Evolutionary conservation across 2,888 invertebrate genomes (phyloP).

Genomic region (Vanessa cardui): DNA sequence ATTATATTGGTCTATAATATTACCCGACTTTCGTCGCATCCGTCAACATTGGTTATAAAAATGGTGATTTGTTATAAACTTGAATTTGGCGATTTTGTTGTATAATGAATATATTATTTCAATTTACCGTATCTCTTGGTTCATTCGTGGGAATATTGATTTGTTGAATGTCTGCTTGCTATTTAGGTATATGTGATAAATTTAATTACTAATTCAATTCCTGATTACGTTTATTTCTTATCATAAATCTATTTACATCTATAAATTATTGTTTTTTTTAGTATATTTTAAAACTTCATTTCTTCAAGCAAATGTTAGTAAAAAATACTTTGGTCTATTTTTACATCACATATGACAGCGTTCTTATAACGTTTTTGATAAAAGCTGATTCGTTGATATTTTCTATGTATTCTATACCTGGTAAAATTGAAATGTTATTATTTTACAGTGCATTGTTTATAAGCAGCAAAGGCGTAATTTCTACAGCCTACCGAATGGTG

Average conservation of each 20-base stretch:
- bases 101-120: conserved; percentile 69
- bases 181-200: conserved; percentile 6
- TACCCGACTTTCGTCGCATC: conserved; percentile 52
- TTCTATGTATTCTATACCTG: no score
- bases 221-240: not conserved
- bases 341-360: no score
- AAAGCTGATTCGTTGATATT: no score
- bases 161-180: conserved; percentile 18
- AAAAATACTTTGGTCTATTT: no score
- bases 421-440: no score
- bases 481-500: no score
- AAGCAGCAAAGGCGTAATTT: no score
- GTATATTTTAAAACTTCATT: not conserved
- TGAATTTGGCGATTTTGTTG: conserved; percentile 62
- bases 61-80: conserved; percentile 40
- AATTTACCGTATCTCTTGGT: conserved; percentile 64
- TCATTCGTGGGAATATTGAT: conserved; percentile 71
- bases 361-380: no score
- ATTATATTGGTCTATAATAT: conserved; percentile 29
- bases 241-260: not conserved
- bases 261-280: not conserved
- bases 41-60: conserved; percentile 35
- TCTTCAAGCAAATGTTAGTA: no score
- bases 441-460: no score
- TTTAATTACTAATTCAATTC: conserved; percentile 21